A percentile compares a stretch with the other conserved stretches of the same genome.
Evolutionary conservation across 2,113 vertebrate species (phyloP).

Genomic region (Gyps fulvus): DNA sequence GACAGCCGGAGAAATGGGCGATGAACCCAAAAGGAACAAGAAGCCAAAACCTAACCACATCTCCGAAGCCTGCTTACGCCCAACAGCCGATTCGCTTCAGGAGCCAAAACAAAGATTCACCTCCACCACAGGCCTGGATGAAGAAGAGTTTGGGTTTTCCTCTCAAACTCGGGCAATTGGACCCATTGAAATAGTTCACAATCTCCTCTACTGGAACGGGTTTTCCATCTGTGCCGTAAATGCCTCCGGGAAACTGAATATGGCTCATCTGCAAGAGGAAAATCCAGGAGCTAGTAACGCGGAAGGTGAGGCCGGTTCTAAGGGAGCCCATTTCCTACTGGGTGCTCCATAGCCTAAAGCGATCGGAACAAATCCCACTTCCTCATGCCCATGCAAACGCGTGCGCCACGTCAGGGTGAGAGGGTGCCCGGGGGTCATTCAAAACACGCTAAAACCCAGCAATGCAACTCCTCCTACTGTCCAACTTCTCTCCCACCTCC

Average conservation of each 20-base stretch:
- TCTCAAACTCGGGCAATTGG: slow-evolving; percentile 82
- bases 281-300: not conserved
- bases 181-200: slow-evolving; percentile 88
- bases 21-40: not conserved
- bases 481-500: not conserved
- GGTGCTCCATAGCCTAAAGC: not conserved
- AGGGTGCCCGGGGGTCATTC: accelerated
- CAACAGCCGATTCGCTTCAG: accelerated
- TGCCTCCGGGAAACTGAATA: slow-evolving; percentile 86
- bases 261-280: slow-evolving; percentile 82
- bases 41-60: not conserved
- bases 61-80: accelerated
- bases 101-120: slow-evolving; percentile 62
- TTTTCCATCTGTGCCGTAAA: slow-evolving; percentile 86
- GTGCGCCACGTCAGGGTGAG: accelerated
- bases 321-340: accelerated
- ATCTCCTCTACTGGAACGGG: slow-evolving; percentile 81
- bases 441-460: not conserved
- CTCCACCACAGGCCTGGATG: slow-evolving; percentile 96
- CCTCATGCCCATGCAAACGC: accelerated
- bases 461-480: not conserved
- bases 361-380: not conserved
- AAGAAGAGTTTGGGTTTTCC: slow-evolving; percentile 98
- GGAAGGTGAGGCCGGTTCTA: accelerated
- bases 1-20: not conserved